Evolutionary conservation across 2,113 vertebrate species (phyloP).

Genomic region (Corydoras maculifer): DNA sequence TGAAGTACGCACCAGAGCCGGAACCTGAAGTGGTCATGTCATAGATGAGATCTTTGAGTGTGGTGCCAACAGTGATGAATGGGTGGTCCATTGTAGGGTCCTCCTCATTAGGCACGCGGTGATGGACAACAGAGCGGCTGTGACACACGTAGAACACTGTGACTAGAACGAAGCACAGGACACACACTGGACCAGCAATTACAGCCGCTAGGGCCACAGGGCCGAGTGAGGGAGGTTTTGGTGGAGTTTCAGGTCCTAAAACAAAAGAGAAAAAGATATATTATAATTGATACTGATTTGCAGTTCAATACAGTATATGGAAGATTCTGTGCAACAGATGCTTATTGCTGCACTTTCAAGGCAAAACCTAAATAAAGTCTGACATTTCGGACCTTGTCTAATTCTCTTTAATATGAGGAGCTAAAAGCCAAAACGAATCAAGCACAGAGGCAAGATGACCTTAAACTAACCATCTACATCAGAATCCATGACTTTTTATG

Average conservation of each 20-base stretch:
- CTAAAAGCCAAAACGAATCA: too few relatives aligned
- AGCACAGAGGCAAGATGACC: too few relatives aligned
- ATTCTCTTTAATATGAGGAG: too few relatives aligned
- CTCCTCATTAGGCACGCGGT: constrained; percentile 92
- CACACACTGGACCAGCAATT: constrained; percentile 90
- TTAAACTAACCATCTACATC: too few relatives aligned
- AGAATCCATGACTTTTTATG: too few relatives aligned
- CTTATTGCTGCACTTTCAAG: too few relatives aligned
- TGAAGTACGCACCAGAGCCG: constrained; percentile 76
- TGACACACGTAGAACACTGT: constrained; percentile 90
- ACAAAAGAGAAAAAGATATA: constrained; percentile 1
- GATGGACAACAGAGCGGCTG: constrained; percentile 83
- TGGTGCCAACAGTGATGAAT: constrained; percentile 92
- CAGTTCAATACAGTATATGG: too few relatives aligned
- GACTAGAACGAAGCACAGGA: constrained; percentile 89
- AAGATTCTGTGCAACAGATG: too few relatives aligned
- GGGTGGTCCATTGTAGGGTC: constrained; percentile 90
- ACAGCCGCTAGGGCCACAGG: constrained; percentile 89
- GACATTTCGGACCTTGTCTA: too few relatives aligned
- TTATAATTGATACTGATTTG: too few relatives aligned
- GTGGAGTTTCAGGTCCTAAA: constrained; percentile 39
- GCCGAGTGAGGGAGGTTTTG: constrained; percentile 66
- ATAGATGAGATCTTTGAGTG: constrained; percentile 95
- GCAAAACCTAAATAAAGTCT: too few relatives aligned
- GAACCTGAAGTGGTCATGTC: constrained; percentile 98